phyloP scores from a whole-genome alignment of 2,113 vertebrate species.

The Ictidomys tridecemlineatus region DNA sequence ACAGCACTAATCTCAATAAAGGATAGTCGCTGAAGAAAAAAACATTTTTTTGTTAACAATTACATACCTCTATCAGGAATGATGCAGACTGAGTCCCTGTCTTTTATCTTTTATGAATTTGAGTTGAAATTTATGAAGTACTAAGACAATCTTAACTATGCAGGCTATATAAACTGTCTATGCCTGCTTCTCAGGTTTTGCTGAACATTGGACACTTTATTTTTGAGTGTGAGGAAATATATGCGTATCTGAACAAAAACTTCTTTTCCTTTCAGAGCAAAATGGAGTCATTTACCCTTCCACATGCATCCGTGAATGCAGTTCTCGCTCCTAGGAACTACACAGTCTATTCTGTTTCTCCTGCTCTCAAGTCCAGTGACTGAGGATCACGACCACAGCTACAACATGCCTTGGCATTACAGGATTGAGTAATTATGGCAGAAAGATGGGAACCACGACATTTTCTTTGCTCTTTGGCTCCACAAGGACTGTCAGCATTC shows the following conservation, averaged over 20 bases:
- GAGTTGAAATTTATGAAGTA: conserved; percentile 53
- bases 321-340: not conserved
- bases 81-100: not conserved
- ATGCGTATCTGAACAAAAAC: conserved; percentile 48
- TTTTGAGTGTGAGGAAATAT: conserved; percentile 49
- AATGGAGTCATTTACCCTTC: conserved; percentile 21
- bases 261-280: conserved; percentile 65
- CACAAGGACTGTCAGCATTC: not conserved
- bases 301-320: not conserved
- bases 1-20: not conserved
- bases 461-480: conserved; percentile 39
- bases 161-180: conserved; percentile 42
- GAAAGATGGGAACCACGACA: not conserved
- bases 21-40: not conserved
- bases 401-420: not conserved
- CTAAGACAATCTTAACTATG: conserved; percentile 64
- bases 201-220: conserved; percentile 25
- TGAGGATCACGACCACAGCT: not conserved
- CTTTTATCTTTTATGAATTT: conserved; percentile 63
- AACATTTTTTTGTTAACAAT: not conserved
- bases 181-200: conserved; percentile 48
- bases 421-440: not conserved
- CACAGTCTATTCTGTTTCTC: not conserved
- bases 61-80: conserved; percentile 5
- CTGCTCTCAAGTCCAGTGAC: not conserved